Evolutionary conservation across 2,113 vertebrate genomes (phyloP).

Genomic region (Bufo gargarizans): DNA sequence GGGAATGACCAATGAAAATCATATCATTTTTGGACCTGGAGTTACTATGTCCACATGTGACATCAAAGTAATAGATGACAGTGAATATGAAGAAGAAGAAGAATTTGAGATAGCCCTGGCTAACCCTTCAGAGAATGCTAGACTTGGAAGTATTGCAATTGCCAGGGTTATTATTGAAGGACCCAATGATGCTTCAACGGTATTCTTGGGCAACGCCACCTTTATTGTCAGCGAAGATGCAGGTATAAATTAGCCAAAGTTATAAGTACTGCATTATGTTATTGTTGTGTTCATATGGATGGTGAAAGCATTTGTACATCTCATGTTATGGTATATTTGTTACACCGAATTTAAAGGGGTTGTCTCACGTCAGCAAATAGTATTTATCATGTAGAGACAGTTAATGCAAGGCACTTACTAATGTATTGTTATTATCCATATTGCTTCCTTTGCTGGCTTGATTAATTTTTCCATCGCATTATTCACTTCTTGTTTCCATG

Average conservation of each 20-base stretch:
- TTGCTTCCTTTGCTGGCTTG: too few relatives aligned
- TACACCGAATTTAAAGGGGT: background rate
- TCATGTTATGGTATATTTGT: background rate
- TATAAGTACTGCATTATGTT: background rate
- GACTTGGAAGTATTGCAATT: constrained; percentile 72
- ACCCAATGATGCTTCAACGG: constrained; percentile 91
- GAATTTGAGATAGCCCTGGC: constrained; percentile 90
- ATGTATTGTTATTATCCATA: too few relatives aligned
- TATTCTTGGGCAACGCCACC: constrained; percentile 84
- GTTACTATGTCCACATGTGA: constrained; percentile 86
- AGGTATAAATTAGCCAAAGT: constrained; percentile 72
- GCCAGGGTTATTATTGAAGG: constrained; percentile 87
- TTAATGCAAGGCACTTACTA: too few relatives aligned
- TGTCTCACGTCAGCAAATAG: too few relatives aligned
- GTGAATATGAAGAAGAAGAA: constrained; percentile 93
- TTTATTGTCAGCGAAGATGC: constrained; percentile 91
- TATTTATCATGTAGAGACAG: too few relatives aligned
- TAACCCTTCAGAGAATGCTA: constrained; percentile 82
- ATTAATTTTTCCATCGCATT: too few relatives aligned
- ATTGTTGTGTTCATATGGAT: background rate
- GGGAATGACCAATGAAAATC: constrained; percentile 77
- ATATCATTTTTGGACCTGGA: constrained; percentile 82
- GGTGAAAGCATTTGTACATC: too few relatives aligned
- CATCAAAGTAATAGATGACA: constrained; percentile 88
- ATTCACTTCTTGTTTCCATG: too few relatives aligned